Conservation (phyloP, 2,888 invertebrate genomes). For the Epirrhoe alternata region DNA sequence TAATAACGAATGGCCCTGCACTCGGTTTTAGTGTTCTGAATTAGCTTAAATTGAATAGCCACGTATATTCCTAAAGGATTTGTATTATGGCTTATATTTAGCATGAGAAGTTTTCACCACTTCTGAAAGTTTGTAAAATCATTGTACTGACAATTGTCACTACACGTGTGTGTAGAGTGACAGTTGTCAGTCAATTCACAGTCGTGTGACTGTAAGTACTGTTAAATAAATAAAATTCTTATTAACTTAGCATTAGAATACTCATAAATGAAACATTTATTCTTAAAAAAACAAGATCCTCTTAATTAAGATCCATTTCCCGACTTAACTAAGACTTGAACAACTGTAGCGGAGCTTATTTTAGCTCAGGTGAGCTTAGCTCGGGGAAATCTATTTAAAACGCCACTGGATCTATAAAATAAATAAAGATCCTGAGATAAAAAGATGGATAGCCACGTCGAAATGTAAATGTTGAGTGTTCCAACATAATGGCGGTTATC, state of each 20-base stretch:
- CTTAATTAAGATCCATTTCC: conserved; percentile 54
- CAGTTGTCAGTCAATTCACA: too few species aligned
- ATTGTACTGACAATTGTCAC: too few species aligned
- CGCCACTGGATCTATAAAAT: conserved; percentile 55
- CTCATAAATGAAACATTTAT: not conserved
- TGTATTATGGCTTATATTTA: too few species aligned
- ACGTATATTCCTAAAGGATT: conserved; percentile 10
- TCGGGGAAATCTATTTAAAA: conserved; percentile 60
- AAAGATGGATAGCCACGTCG: conserved; percentile 66
- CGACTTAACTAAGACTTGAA: conserved; percentile 54
- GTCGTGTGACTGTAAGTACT: not conserved
- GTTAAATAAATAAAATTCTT: not conserved
- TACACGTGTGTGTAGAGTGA: too few species aligned
- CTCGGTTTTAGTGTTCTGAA: conserved; percentile 20
- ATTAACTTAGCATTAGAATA: not conserved
- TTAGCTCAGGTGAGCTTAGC: conserved; percentile 56
- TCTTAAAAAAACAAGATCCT: conserved; percentile 13
- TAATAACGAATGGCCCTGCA: conserved; percentile 21
- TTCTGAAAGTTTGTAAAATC: too few species aligned
- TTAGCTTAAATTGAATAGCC: too few species aligned
- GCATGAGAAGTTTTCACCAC: too few species aligned
- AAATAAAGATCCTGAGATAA: conserved; percentile 57
- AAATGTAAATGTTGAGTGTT: conserved; percentile 59
- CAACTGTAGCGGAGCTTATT: conserved; percentile 53
- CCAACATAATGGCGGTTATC: conserved; percentile 63